Evolutionary conservation across 2,888 invertebrate genomes (phyloP).

Genomic region (Cylindroiulus punctatus): DNA sequence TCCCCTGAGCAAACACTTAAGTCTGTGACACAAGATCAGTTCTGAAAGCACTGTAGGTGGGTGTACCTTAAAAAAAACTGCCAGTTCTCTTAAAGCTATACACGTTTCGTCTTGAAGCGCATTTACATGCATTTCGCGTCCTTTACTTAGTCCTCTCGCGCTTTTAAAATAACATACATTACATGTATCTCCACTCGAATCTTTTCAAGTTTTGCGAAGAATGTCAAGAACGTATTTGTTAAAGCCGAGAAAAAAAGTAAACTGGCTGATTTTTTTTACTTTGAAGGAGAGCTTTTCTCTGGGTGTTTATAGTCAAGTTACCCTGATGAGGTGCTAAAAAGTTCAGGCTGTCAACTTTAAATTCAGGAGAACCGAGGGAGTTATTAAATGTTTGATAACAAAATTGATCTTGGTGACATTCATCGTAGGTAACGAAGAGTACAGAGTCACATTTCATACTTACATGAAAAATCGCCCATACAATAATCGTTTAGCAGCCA

Average conservation of each 20-base stretch:
- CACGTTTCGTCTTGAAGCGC: background rate
- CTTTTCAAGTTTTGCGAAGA: conserved; percentile 33
- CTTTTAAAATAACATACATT: conserved; percentile 13
- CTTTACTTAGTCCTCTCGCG: background rate
- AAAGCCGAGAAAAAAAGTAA: background rate
- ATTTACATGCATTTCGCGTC: background rate
- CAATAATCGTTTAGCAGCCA: background rate
- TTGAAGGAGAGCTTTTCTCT: background rate
- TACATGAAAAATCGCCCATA: background rate
- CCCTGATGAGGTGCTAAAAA: conserved; percentile 21
- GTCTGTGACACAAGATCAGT: background rate
- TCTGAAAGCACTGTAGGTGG: background rate
- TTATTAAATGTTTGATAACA: background rate
- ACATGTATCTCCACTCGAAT: background rate
- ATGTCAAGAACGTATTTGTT: conserved; percentile 41
- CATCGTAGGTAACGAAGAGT: background rate
- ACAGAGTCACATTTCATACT: too few relatives aligned
- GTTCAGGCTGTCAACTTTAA: background rate
- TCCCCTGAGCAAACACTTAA: too few relatives aligned
- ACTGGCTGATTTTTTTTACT: conserved; percentile 11
- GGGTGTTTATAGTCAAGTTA: conserved; percentile 21
- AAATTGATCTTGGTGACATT: background rate
- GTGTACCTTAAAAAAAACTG: background rate
- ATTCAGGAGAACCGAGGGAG: conserved; percentile 4
- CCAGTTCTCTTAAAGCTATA: conserved; percentile 14